phyloP scores from a whole-genome alignment of 2,888 invertebrate species.

The Drosophila limbata region DNA sequence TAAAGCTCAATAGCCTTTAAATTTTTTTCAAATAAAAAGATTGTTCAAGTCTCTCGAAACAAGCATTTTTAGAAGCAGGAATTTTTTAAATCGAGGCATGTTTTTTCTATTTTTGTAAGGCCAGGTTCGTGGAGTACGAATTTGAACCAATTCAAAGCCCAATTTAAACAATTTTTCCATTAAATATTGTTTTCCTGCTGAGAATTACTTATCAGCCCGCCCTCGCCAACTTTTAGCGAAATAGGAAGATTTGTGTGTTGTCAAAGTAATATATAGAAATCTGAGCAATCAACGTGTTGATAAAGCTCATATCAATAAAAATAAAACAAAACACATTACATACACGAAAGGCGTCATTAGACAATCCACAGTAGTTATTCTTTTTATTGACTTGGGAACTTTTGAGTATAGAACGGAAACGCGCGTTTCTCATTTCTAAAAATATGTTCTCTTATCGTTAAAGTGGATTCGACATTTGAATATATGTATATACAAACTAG shows the following conservation, averaged over 20 bases:
- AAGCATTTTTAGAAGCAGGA: too few relatives aligned
- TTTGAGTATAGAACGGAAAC: slow-evolving; percentile 15
- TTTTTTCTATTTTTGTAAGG: too few relatives aligned
- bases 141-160: too few relatives aligned
- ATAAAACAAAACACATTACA: not conserved
- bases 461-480: slow-evolving; percentile 6
- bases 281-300: not conserved
- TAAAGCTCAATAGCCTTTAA: too few relatives aligned
- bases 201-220: not conserved
- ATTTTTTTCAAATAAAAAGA: too few relatives aligned
- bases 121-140: too few relatives aligned
- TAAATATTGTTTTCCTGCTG: too few relatives aligned
- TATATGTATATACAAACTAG: slow-evolving; percentile 4
- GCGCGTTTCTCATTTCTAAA: slow-evolving; percentile 8
- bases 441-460: slow-evolving; percentile 13
- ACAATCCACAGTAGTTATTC: slow-evolving; percentile 23
- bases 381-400: slow-evolving; percentile 24
- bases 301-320: not conserved
- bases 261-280: not conserved
- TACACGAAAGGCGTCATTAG: slow-evolving; percentile 4
- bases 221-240: not conserved
- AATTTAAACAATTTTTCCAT: too few relatives aligned
- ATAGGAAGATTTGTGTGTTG: not conserved
- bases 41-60: too few relatives aligned
- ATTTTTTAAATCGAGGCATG: too few relatives aligned